Conservation (phyloP, 2,888 invertebrate genomes). For the Hemistola chrysoprasaria region DNA sequence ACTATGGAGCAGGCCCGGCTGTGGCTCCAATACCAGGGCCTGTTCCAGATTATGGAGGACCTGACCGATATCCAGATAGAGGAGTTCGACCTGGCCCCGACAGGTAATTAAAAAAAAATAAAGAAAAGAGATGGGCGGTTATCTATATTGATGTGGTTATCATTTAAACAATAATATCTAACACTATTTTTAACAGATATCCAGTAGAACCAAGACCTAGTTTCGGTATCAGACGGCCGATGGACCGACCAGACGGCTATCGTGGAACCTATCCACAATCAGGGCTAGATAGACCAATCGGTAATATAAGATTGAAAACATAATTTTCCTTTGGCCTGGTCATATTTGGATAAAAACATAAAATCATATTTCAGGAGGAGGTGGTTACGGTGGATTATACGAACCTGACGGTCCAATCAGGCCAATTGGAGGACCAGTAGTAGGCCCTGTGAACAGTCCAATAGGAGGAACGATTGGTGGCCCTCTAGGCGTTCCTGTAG, state of each 20-base stretch:
- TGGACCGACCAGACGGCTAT: constrained; percentile 76
- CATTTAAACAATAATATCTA: no score
- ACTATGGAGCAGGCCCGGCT: constrained; percentile 47
- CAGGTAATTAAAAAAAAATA: no score
- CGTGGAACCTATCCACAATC: constrained; percentile 74
- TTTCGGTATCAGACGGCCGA: constrained; percentile 59
- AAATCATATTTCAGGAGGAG: constrained; percentile 29
- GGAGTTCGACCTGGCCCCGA: constrained; percentile 73
- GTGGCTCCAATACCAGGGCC: constrained; percentile 12
- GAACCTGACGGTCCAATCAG: constrained; percentile 66
- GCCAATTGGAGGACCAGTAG: constrained; percentile 49
- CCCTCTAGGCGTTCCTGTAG: constrained; percentile 44
- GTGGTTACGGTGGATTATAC: constrained; percentile 60
- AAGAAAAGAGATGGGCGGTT: no score
- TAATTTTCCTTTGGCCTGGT: no score
- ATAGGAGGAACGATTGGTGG: constrained; percentile 38
- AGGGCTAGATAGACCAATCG: constrained; percentile 65
- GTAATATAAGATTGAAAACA: constrained; percentile 43
- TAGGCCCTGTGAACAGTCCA: constrained; percentile 47
- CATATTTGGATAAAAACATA: no score
- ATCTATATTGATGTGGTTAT: no score
- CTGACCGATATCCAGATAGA: constrained; percentile 72
- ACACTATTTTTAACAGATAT: constrained; percentile 42
- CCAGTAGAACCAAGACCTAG: constrained; percentile 70
- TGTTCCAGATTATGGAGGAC: constrained; percentile 49